Base-by-base conservation (phyloP, 2,797 vertebrate genomes). In the Xenentodon cancila region DNA sequence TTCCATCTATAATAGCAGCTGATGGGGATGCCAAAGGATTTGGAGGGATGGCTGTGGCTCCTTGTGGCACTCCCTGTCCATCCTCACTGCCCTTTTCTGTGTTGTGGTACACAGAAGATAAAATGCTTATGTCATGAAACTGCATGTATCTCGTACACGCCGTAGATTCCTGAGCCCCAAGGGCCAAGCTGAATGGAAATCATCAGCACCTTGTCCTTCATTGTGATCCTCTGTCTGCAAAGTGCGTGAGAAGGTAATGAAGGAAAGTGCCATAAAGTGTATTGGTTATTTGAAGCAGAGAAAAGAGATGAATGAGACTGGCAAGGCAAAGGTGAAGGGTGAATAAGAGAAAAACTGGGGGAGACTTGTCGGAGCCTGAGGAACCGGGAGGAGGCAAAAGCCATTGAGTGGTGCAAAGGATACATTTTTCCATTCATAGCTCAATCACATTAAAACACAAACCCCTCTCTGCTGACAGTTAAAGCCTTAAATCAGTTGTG, bases 1-100 rank as follows among this genome's bases (percentile, higher is more conserved):
- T 85, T 84, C 74, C 77, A 84, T 79, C 76, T 80, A 56, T 84
- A 79, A 84, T 82, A 77, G 59, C 22, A 72, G 64, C 72, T 69
- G 67, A 56, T 62, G 46, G 61, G 68, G 66, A 52, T 73, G 76
- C 64, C 59, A 73, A 51, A 75, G 77, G 80, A 86, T 85, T 84
- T 79, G 68, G 59, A n/a, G 70, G 81, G 70, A 60, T 63, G 64
- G 74, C 43, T 60, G 7, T 53, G 57, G 48, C 43, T 58, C 58
- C 75, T 5, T 44, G 54, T 60, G 25, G 48, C 53, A 42, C 55
- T 64, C 19, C 42, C 16, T 50, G 59, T 56, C 77, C 53, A 68
- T 47, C 57, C 47, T 25, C 12, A 13, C 40, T 61, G 56, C 22
- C 27, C 43, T 46, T 47, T 22, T 59, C 45, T 48, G 13, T 0